Evolutionary conservation across 2,797 vertebrate species (phyloP).

Genomic region (Scarus forsteni): DNA sequence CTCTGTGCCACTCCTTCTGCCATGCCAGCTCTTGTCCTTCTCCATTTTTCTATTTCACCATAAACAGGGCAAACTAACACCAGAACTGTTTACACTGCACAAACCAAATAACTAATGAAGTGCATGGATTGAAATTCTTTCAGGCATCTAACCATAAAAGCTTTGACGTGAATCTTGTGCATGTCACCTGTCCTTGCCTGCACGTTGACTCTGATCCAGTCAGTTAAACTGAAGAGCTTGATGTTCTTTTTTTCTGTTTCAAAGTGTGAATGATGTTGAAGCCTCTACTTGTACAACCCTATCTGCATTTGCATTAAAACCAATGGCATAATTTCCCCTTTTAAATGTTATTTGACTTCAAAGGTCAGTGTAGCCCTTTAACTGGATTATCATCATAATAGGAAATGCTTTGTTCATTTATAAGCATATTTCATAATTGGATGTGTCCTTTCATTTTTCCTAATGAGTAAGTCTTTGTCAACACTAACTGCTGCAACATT

Average conservation of each 20-base stretch:
- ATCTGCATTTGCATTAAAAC: slow-evolving; percentile 70
- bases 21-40: slow-evolving; percentile 33
- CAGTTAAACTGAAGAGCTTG: neutral
- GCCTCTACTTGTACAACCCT: slow-evolving; percentile 35
- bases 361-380: slow-evolving; percentile 76
- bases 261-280: slow-evolving; percentile 25
- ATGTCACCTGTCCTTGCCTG: slow-evolving; percentile 41
- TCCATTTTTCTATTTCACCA: slow-evolving; percentile 4
- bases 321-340: slow-evolving; percentile 35
- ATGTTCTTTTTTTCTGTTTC: slow-evolving; percentile 15
- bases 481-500: slow-evolving; percentile 51
- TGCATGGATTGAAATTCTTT: slow-evolving; percentile 49
- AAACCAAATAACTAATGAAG: slow-evolving; percentile 21
- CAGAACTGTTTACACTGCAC: slow-evolving; percentile 34
- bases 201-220: neutral
- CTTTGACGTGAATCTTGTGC: slow-evolving; percentile 17
- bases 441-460: slow-evolving; percentile 64
- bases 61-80: slow-evolving; percentile 61
- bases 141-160: neutral
- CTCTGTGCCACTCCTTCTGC: slow-evolving; percentile 46
- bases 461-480: slow-evolving; percentile 59
- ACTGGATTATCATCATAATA: slow-evolving; percentile 65
- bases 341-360: slow-evolving; percentile 78
- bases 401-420: slow-evolving; percentile 62
- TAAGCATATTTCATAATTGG: slow-evolving; percentile 68